A percentile compares a stretch with the other conserved stretches of the same genome.
Evolutionary conservation across 2,113 vertebrate genomes (phyloP).

Genomic region (Climacteris rufus): DNA sequence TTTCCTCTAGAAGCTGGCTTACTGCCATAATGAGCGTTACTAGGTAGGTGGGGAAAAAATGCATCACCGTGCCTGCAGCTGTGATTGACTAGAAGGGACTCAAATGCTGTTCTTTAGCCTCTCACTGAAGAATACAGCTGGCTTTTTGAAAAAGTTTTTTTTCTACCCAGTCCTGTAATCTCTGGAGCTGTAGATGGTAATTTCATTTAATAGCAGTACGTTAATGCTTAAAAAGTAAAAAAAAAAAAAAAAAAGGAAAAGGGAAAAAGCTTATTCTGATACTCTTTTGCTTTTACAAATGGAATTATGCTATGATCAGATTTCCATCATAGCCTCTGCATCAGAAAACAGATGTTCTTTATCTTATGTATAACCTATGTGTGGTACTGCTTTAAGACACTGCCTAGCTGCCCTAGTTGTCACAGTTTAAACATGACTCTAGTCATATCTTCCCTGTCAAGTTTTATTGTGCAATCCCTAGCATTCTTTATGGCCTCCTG

Average conservation of each 20-base stretch:
- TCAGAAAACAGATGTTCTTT: neutral
- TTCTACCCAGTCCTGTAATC: neutral
- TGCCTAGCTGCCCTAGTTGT: neutral
- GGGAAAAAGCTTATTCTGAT: neutral
- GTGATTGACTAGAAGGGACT: neutral
- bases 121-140: neutral
- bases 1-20: neutral
- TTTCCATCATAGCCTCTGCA: neutral
- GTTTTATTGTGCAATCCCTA: neutral
- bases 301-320: neutral
- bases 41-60: neutral
- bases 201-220: neutral
- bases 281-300: neutral
- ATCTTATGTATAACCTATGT: neutral
- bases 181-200: neutral
- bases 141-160: neutral
- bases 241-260: neutral
- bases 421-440: neutral
- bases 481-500: neutral
- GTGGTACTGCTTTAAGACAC: neutral
- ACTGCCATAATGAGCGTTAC: neutral
- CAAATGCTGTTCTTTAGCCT: neutral
- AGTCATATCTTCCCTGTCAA: slow-evolving; percentile 28
- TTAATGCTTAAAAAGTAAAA: neutral
- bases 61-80: neutral